phyloP scores from a whole-genome alignment of 2,113 vertebrate species.

The Anguilla japonica region DNA sequence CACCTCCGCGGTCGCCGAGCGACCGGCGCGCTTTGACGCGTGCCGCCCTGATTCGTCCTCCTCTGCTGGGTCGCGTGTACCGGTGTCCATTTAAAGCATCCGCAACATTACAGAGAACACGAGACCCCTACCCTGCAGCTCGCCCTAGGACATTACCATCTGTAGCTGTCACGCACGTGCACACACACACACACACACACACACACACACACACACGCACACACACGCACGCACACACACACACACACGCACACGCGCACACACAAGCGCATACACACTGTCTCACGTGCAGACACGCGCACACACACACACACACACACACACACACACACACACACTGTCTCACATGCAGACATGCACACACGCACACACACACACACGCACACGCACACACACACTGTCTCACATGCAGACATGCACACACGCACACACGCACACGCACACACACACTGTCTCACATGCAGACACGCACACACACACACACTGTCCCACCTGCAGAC shows the following conservation, averaged over 20 bases:
- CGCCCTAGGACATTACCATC: no score
- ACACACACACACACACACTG: no score
- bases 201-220: background rate
- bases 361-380: background rate
- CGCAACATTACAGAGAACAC: no score
- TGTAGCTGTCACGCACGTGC: background rate
- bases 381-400: background rate
- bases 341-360: no score
- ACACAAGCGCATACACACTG: background rate
- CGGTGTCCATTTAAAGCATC: background rate
- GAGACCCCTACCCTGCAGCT: no score
- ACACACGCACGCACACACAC: background rate
- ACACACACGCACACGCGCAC: background rate
- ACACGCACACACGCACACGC: background rate
- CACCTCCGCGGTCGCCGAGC: background rate
- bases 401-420: background rate
- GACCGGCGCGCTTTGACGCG: background rate
- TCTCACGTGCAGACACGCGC: conserved; percentile 9
- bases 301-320: background rate
- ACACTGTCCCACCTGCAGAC: no score
- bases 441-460: conserved; percentile 4
- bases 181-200: no score
- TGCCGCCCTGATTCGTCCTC: background rate
- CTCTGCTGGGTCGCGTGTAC: background rate
- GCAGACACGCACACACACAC: background rate